Base-by-base conservation (phyloP, 2,888 invertebrate genomes). In the Ormyrus nitidulus region DNA sequence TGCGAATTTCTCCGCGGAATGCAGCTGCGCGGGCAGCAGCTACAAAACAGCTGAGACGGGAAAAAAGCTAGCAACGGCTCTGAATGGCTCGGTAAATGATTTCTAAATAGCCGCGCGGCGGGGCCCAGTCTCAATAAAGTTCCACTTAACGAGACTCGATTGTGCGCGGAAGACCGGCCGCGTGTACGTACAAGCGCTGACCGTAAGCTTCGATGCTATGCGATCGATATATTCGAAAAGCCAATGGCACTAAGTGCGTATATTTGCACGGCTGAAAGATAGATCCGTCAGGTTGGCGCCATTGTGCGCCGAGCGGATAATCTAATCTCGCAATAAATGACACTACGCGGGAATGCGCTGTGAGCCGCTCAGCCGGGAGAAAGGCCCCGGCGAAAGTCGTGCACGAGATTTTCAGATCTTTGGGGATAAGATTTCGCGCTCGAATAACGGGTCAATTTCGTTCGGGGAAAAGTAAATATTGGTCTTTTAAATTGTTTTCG, bases 261-360 rank as follows among this genome's bases (percentile, higher is more conserved):
- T 66, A 59, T 61, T 53, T 61, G 53, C n/a, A 66, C 64, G 34
- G 11, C 9, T 34, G 75, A 58, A 48, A 61, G 71, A 70, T 62
- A 73, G 51, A 74, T 76, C 81, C 84, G 82, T 83, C 83, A 81
- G 73, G 79, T 85, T 85, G 87, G 86, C 87, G 88, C 87, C 87
- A 85, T 86, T 85, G 85, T 84, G 85, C 82, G 71, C 46, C 77
- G 48, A 82, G 76, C 58, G 80, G 85, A 87, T 86, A 89, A 88
- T 88, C 89, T 87, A 88, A 88, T 88, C 88, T 87, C 70, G 83
- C 79, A 86, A 88, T 86, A 86, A 83, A 84, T 83, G 81, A 19
- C 34, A 34, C 48, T n/a, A 64, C 58, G 53, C 11, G 53, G 64
- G 54, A 44, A 58, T 56, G 10, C 74, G 70, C 70, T 61, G 56